Evolutionary conservation across 2,888 invertebrate species (phyloP).

Genomic region (Drosophila birchii): DNA sequence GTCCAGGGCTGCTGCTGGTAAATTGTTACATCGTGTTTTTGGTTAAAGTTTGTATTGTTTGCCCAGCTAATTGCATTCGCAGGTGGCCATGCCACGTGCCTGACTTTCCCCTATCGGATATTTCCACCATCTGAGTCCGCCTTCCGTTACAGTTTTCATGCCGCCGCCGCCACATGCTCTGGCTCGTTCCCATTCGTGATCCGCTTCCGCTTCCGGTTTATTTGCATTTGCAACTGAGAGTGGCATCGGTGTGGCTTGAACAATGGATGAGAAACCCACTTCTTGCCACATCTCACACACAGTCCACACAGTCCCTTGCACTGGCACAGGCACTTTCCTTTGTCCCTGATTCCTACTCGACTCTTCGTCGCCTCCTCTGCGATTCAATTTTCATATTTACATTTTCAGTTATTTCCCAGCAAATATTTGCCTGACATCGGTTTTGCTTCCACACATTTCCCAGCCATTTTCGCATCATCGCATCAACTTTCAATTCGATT

Average conservation of each 20-base stretch:
- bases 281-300: not conserved
- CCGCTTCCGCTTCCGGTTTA: conserved; percentile 40
- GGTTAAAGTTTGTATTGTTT: conserved; percentile 64
- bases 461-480: conserved; percentile 7
- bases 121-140: conserved; percentile 17
- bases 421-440: conserved; percentile 62
- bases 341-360: not conserved
- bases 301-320: not conserved
- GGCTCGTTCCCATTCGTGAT: conserved; percentile 20
- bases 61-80: conserved; percentile 58
- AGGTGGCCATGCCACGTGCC: conserved; percentile 2
- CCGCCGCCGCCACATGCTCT: not conserved
- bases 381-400: conserved; percentile 65
- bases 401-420: conserved; percentile 63
- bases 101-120: not conserved
- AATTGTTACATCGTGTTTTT: conserved; percentile 18
- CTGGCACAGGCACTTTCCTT: conserved; percentile 6
- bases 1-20: not conserved
- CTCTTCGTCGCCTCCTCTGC: not conserved
- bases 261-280: conserved; percentile 22
- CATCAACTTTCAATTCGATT: conserved; percentile 16
- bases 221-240: conserved; percentile 14
- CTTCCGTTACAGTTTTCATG: conserved; percentile 51
- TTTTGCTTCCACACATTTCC: conserved; percentile 2
- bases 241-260: conserved; percentile 13